Evolutionary conservation across 1,140 invertebrate genomes (phyloP).

Genomic region (Pseudomyrmex pallidus): DNA sequence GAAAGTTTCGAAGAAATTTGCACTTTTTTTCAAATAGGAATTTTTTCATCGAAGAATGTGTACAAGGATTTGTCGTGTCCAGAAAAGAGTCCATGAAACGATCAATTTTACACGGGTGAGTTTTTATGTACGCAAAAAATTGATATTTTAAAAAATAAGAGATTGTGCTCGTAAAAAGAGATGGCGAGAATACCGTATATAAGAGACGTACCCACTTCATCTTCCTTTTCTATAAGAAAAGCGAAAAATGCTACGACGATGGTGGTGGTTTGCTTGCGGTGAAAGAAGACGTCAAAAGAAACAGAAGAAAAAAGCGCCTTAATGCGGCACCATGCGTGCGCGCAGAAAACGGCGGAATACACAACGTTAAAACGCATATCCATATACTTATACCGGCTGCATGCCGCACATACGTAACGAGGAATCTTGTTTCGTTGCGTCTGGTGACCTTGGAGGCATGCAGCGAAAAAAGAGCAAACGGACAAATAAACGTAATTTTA

Average conservation of each 20-base stretch:
- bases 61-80: too few species aligned
- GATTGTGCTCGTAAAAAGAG: neutral
- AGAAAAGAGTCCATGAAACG: neutral
- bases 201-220: neutral
- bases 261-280: neutral
- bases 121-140: too few species aligned
- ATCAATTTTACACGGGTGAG: neutral
- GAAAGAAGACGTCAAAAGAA: conserved; percentile 7
- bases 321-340: conserved; percentile 13
- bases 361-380: conserved; percentile 12
- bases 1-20: too few species aligned
- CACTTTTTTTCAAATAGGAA: too few species aligned
- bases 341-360: conserved; percentile 9
- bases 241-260: neutral
- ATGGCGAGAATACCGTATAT: neutral
- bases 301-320: neutral
- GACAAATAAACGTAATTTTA: conserved; percentile 64
- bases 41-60: too few species aligned
- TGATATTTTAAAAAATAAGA: too few species aligned
- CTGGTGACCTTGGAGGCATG: conserved; percentile 45
- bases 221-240: neutral
- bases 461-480: conserved; percentile 46
- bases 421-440: conserved; percentile 64
- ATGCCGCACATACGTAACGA: conserved; percentile 62
- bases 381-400: conserved; percentile 5